phyloP scores from a whole-genome alignment of 2,113 vertebrate species.

The Andinoacara biseriatus region DNA sequence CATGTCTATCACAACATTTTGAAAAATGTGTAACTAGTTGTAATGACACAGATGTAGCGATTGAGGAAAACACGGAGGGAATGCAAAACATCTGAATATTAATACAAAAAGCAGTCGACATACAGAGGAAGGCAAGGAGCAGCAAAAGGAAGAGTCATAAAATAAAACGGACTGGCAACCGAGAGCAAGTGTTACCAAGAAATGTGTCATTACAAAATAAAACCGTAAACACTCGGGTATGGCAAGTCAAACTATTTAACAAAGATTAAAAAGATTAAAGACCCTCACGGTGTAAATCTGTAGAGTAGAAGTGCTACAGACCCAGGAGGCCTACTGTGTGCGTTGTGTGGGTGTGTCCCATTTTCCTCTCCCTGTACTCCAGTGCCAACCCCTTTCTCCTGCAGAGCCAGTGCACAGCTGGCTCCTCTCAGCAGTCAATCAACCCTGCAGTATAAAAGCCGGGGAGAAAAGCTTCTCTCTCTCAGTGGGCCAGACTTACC shows the following conservation, averaged over 20 bases:
- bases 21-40: too few species aligned
- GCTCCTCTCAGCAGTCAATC: not conserved
- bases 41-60: not conserved
- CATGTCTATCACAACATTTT: not conserved
- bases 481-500: not conserved
- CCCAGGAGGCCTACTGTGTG: too few species aligned
- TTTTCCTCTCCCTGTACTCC: not conserved
- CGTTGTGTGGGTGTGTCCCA: not conserved
- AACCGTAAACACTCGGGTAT: too few species aligned
- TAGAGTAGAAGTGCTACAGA: not conserved
- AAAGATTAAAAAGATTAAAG: not conserved
- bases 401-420: not conserved
- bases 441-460: not conserved
- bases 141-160: too few species aligned
- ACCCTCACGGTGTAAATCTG: not conserved
- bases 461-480: fast-evolving
- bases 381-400: not conserved
- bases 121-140: not conserved
- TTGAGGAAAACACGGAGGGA: too few species aligned
- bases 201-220: too few species aligned
- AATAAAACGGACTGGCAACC: not conserved
- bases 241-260: not conserved
- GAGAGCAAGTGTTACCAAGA: not conserved
- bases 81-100: not conserved
- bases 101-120: not conserved